These are phyloP conservation scores for Amphiura filiformis DNA, from an alignment of 35 echinoderm and acorn worm genomes.

Conservation along the genomic window DNA sequence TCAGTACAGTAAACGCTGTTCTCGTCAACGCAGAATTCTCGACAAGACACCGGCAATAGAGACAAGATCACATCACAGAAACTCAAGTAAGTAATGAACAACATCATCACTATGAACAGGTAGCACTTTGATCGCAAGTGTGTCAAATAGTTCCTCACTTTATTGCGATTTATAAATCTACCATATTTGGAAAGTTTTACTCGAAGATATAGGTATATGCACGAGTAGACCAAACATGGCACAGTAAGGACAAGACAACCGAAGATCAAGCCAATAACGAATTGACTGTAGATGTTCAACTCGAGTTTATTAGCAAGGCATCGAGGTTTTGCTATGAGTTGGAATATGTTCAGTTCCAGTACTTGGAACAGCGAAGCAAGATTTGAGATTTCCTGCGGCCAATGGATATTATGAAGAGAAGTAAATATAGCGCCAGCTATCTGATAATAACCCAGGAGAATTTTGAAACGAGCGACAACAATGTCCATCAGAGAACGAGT, in stretches of 20 bases:
- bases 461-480: constrained; percentile 31
- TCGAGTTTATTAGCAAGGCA: constrained; percentile 10
- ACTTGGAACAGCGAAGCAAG: background rate
- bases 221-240: background rate
- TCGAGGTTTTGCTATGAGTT: constrained; percentile 20
- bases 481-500: constrained; percentile 11
- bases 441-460: constrained; percentile 48
- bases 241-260: background rate
- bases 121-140: background rate
- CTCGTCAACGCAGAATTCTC: constrained; percentile 17
- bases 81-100: constrained; percentile 30
- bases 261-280: constrained; percentile 8
- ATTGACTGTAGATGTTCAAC: constrained; percentile 26
- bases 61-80: constrained; percentile 18
- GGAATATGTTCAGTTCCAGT: constrained; percentile 19
- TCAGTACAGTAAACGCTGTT: background rate
- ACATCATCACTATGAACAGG: constrained; percentile 18
- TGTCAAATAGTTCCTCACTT: background rate
- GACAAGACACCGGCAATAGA: constrained; percentile 21
- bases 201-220: background rate
- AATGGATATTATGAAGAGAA: constrained; percentile 25
- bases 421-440: constrained; percentile 44
- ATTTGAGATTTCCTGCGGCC: background rate
- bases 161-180: background rate
- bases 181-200: background rate